Conservation (phyloP, 1,140 invertebrate genomes). For the Trinorchestia longiramus region DNA sequence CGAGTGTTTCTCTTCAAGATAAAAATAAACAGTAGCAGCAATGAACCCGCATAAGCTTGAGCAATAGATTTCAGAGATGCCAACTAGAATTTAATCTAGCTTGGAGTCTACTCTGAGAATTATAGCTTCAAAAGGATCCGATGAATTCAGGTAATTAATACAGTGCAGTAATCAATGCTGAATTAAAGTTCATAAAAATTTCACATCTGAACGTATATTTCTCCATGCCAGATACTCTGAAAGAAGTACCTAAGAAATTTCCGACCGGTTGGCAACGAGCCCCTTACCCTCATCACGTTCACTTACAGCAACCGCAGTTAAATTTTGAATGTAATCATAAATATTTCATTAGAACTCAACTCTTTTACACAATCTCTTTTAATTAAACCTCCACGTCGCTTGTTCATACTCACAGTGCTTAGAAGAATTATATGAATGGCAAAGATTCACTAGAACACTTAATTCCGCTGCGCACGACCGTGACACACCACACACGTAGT, state of each 20-base stretch:
- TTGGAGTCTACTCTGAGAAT: background rate
- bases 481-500: too few species aligned
- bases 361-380: background rate
- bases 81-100: background rate
- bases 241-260: background rate
- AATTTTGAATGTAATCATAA: background rate
- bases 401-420: background rate
- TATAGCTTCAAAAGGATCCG: background rate
- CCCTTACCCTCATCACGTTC: background rate
- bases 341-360: background rate
- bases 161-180: background rate
- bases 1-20: too few species aligned
- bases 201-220: background rate
- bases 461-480: background rate
- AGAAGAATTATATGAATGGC: background rate
- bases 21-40: background rate
- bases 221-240: background rate
- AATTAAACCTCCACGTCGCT: background rate
- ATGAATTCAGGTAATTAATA: background rate
- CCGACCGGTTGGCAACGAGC: background rate
- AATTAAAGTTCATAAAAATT: background rate
- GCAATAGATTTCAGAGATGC: background rate
- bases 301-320: background rate
- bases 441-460: background rate
- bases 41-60: background rate